Evolutionary conservation across 92 coral and sea anemone genomes (phyloP).

Genomic region (Phenganax stokvisi): DNA sequence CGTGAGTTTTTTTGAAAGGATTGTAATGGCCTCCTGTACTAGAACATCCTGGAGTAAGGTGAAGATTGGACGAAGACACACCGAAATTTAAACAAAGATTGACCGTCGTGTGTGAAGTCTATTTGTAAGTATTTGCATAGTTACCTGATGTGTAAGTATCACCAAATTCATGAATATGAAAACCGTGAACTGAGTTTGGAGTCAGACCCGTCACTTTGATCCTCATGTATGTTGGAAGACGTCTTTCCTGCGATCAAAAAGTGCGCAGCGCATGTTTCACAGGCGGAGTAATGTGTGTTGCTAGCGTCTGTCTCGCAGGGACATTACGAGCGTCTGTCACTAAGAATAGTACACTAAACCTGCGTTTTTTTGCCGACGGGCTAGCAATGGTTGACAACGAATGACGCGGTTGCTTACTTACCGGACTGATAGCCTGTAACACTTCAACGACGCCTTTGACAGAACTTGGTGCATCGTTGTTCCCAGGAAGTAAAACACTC

Average conservation of each 20-base stretch:
- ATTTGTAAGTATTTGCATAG: background rate
- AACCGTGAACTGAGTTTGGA: constrained; percentile 45
- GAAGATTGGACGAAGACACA: background rate
- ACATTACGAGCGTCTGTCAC: too few relatives aligned
- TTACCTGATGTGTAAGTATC: constrained; percentile 39
- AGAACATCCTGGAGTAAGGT: constrained; percentile 31
- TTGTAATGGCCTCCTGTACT: constrained; percentile 50
- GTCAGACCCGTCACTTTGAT: constrained; percentile 32
- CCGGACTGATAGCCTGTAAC: background rate
- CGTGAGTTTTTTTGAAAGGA: constrained; percentile 40
- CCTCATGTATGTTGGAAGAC: constrained; percentile 20
- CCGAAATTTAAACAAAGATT: background rate
- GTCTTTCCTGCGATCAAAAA: background rate
- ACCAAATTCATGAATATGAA: constrained; percentile 44
- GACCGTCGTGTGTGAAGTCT: background rate
- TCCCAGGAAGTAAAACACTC: too few relatives aligned
- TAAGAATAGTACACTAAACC: background rate
- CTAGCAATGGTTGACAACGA: background rate
- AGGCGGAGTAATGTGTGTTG: background rate
- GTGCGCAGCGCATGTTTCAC: background rate
- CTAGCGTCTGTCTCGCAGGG: background rate
- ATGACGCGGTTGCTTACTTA: background rate
- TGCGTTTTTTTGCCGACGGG: background rate
- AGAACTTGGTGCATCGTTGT: background rate
- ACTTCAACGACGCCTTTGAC: background rate